Evolutionary conservation across 35 echinoderm and acorn worm species (phyloP), one percentile per base, ranked within the genome.

Genomic region (Ophiothrix spiculata): DNA sequence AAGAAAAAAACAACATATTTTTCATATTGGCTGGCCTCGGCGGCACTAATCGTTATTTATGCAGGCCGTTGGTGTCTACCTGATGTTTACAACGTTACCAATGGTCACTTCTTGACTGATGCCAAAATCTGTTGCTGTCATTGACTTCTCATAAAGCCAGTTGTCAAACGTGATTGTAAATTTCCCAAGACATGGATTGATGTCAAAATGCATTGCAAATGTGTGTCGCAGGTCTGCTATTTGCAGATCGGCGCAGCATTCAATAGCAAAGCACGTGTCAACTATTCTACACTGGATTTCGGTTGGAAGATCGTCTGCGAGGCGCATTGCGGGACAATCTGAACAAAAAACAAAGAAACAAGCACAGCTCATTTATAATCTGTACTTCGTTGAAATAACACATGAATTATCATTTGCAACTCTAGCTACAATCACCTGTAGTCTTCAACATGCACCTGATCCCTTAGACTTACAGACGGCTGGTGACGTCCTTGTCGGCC

Each of bases 71-170:
- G n/a, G n/a, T n/a, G n/a, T n/a, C 25, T 84, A 84, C 81, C 31
- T 38, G 31, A 84, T 31, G 14, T 14, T 63, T 23, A 74, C 23
- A 19, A 69, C 54, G 40, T 84, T 84, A 36, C 81, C 81, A 35
- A 84, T 84, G 33, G 81, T 84, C 35, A 84, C 33, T 33, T 84
- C 81, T 56, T 84, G 42, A 60, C 54, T 63, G 34, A 60, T 36
- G 29, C 54, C 81, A 74, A 84, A 63, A 56, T 84, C 81, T 19
- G 63, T 8, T 12, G 63, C 35, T 64, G 81, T 64, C 29, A 84
- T 14, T 2, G 81, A 84, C 69, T 64, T 84, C 1, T 60, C 39
- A 37, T 84, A 84, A 54, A 36, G 11, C 81, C 81, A 84, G 49
- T 69, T 69, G 23, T 37, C 81, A 84, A 84, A 64, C 46, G 63